Conservation (phyloP, 1,140 invertebrate genomes). For the Drosophila lowei region DNA sequence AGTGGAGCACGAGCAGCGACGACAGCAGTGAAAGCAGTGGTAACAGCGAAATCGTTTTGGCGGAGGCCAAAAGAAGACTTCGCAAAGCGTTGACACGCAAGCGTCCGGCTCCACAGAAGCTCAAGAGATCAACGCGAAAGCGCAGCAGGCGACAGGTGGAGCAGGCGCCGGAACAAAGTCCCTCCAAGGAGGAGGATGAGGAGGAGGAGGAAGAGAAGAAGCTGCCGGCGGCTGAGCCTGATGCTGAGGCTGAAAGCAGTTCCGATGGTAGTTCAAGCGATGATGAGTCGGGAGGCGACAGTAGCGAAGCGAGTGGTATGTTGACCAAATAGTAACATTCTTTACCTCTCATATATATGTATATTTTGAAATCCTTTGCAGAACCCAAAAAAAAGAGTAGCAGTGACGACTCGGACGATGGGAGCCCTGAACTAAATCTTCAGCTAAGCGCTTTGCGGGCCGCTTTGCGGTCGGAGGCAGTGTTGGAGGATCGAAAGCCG, state of each 20-base stretch:
- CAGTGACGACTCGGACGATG: constrained; percentile 34
- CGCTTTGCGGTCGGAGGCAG: constrained; percentile 48
- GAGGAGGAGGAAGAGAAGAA: neutral
- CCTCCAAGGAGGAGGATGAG: neutral
- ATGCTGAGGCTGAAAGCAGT: constrained; percentile 17
- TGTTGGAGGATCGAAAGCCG: constrained; percentile 47
- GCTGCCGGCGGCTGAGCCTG: neutral
- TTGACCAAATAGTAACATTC: neutral
- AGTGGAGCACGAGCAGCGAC: constrained; percentile 15
- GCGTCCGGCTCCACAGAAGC: constrained; percentile 2
- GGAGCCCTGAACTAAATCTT: constrained; percentile 51
- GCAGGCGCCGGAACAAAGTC: neutral
- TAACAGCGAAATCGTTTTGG: neutral
- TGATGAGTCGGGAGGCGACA: constrained; percentile 32
- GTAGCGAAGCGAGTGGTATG: constrained; percentile 23
- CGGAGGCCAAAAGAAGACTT: constrained; percentile 14
- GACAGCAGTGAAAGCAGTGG: constrained; percentile 37
- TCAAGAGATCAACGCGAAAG: constrained; percentile 25
- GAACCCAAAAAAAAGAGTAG: constrained; percentile 22
- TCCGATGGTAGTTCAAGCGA: constrained; percentile 38
- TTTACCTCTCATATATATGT: neutral
- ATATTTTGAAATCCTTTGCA: neutral
- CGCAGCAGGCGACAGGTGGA: constrained; percentile 23
- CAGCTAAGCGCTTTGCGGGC: constrained; percentile 49
- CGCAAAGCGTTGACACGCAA: constrained; percentile 24